Conservation (phyloP, 2,797 vertebrate genomes). For the Macrochelys suwanniensis region DNA sequence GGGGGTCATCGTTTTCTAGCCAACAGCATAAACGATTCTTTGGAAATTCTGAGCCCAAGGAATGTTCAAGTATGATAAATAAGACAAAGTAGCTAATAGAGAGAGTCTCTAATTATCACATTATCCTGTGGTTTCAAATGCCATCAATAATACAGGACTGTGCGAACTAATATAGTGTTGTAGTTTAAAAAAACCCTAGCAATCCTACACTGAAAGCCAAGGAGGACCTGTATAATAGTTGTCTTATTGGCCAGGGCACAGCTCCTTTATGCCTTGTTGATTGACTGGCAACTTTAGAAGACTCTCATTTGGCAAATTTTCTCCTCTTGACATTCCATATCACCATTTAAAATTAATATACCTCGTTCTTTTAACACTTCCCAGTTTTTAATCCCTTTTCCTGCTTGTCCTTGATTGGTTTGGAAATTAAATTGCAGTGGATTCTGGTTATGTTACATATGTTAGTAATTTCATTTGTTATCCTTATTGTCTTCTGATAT, state of each 20-base stretch:
- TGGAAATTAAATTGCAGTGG: not conserved
- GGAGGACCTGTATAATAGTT: not conserved
- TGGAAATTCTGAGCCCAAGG: not conserved
- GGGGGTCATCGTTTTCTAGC: not conserved
- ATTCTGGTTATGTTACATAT: not conserved
- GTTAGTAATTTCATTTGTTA: not conserved
- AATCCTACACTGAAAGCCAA: rapidly evolving
- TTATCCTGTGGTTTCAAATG: not conserved
- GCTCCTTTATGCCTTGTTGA: not conserved
- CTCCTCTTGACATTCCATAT: not conserved
- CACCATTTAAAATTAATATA: not conserved
- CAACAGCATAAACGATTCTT: not conserved
- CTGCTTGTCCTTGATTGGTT: not conserved
- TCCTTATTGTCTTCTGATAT: not conserved
- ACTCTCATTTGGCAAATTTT: not conserved
- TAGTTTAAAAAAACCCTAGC: not conserved
- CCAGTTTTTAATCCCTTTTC: not conserved
- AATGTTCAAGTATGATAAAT: not conserved
- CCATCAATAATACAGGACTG: not conserved
- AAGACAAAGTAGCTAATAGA: not conserved
- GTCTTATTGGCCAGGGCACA: not conserved
- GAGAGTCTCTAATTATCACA: too few relatives aligned
- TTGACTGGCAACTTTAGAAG: not conserved
- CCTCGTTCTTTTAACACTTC: not conserved
- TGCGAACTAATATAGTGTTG: not conserved